phyloP scores from a whole-genome alignment of 92 coral and sea anemone species.

The Epizoanthus ramosus region DNA sequence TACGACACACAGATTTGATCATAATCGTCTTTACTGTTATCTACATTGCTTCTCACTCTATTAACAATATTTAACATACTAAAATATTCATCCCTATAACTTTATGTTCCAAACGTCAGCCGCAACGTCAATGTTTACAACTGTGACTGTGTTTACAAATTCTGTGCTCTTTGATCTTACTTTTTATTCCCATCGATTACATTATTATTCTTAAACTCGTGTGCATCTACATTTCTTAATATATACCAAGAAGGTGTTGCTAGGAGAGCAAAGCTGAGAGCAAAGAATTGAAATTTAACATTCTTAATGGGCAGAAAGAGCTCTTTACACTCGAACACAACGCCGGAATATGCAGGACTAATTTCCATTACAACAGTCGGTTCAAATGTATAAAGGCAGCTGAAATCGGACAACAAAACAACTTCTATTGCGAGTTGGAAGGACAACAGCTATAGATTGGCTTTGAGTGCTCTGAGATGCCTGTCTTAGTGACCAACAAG shows the following conservation, averaged over 20 bases:
- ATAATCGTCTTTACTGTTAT: too few species aligned
- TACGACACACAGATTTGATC: too few species aligned
- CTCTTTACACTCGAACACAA: neutral
- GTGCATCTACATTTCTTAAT: neutral
- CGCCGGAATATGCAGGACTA: neutral
- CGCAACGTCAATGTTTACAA: too few species aligned
- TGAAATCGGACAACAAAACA: neutral
- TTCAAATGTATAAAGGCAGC: neutral
- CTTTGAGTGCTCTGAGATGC: neutral
- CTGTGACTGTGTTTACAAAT: too few species aligned
- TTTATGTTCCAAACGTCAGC: too few species aligned
- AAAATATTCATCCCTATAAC: too few species aligned
- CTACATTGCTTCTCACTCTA: too few species aligned
- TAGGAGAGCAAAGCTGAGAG: neutral
- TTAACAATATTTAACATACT: too few species aligned
- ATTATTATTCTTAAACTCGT: neutral
- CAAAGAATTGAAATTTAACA: neutral
- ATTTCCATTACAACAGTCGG: constrained; percentile 11
- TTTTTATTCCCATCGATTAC: neutral
- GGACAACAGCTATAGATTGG: neutral
- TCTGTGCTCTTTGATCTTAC: neutral
- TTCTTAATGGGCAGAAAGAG: neutral
- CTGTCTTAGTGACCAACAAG: neutral
- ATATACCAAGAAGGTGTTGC: neutral
- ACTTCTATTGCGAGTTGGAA: neutral